These are phyloP conservation scores for Ageneiosus marmoratus DNA, from an alignment of 2,113 vertebrate species.

Conservation along the genomic window DNA sequence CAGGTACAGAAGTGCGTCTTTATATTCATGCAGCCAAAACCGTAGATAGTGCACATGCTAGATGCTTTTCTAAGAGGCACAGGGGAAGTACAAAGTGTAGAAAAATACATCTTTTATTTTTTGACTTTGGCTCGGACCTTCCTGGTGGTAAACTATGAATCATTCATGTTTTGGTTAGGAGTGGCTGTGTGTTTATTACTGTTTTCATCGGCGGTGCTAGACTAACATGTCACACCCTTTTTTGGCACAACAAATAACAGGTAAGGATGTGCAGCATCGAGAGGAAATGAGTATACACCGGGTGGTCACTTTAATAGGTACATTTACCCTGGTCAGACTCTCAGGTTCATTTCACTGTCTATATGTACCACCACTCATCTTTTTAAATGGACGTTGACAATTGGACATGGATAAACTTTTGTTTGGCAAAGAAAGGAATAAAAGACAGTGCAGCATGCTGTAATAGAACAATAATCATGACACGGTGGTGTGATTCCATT, in stretches of 20 bases:
- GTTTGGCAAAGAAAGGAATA: neutral
- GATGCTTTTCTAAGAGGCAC: neutral
- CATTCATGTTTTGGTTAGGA: neutral
- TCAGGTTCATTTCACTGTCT: neutral
- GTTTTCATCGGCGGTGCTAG: neutral
- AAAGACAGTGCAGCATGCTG: neutral
- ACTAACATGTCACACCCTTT: neutral
- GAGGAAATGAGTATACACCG: neutral
- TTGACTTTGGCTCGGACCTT: neutral
- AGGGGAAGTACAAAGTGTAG: too few relatives aligned
- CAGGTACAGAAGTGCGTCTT: constrained; percentile 21
- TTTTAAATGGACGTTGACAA: neutral
- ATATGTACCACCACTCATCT: neutral
- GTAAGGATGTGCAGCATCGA: neutral
- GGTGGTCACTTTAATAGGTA: constrained; percentile 1
- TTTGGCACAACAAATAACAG: neutral
- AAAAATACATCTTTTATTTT: neutral
- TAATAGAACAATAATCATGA: neutral
- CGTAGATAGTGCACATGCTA: neutral
- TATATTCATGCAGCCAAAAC: neutral
- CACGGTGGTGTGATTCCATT: neutral
- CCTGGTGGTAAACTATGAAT: neutral
- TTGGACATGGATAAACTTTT: neutral
- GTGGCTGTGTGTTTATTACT: neutral
- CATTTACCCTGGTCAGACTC: neutral